Evolutionary conservation across 2,797 vertebrate species (phyloP).

Genomic region (Arremon brunneinucha): DNA sequence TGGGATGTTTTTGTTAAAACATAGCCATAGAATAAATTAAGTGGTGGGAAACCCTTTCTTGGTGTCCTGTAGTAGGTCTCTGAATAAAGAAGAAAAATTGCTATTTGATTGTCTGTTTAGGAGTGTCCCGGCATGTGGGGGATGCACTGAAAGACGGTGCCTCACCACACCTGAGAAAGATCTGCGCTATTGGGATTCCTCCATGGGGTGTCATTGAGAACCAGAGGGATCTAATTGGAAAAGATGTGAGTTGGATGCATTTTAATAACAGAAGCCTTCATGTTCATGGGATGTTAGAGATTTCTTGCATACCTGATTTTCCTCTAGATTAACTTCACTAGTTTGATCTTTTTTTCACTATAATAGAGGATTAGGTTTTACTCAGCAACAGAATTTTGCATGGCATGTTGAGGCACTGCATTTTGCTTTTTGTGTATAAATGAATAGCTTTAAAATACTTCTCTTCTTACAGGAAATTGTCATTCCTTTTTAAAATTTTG

Average conservation of each 20-base stretch:
- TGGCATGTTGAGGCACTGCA: neutral
- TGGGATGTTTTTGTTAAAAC: too few relatives aligned
- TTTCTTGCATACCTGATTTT: neutral
- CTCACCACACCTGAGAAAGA: conserved; percentile 85
- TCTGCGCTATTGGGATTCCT: conserved; percentile 89
- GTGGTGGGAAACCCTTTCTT: too few relatives aligned
- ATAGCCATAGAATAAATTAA: too few relatives aligned
- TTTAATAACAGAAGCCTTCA: neutral
- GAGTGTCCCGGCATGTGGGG: conserved; percentile 91
- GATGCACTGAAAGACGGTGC: conserved; percentile 88
- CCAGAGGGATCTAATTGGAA: conserved; percentile 88
- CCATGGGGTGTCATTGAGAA: conserved; percentile 96
- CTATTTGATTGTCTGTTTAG: conserved; percentile 68
- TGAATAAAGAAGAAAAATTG: neutral
- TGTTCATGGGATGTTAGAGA: neutral
- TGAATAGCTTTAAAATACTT: neutral
- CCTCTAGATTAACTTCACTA: neutral
- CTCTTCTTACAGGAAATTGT: neutral
- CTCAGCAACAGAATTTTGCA: neutral
- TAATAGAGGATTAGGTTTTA: neutral
- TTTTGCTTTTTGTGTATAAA: neutral
- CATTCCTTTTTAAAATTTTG: neutral
- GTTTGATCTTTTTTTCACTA: neutral
- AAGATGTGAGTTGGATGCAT: conserved; percentile 84
- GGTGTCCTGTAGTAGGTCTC: neutral